Percentiles rank a stretch among this genome's conserved stretches.
Conservation (phyloP, 2,888 invertebrate genomes). For the Mayetiola destructor region DNA sequence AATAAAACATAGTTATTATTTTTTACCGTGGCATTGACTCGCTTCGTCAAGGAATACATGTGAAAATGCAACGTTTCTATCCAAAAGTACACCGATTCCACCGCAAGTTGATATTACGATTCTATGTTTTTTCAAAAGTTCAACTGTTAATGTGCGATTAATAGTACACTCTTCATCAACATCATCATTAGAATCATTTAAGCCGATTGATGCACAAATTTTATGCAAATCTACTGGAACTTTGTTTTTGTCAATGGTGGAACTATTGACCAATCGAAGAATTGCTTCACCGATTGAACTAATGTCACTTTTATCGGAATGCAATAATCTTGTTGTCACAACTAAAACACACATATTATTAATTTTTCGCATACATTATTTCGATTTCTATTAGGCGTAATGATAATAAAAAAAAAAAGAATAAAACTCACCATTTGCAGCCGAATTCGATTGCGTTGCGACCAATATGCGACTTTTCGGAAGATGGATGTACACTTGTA, state of each 20-base stretch:
- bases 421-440: too few species aligned
- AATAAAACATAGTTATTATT: too few species aligned
- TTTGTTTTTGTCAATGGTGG: neutral
- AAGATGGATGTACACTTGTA: constrained; percentile 57
- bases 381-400: too few species aligned
- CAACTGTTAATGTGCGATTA: neutral
- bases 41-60: constrained; percentile 81
- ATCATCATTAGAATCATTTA: neutral
- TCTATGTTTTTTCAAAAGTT: constrained; percentile 29
- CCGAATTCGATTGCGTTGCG: constrained; percentile 83
- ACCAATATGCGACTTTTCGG: constrained; percentile 64
- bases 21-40: constrained; percentile 35
- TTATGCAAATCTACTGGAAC: neutral
- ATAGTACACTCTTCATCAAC: neutral
- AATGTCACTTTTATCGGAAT: too few species aligned
- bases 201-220: neutral
- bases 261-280: neutral
- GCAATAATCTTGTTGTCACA: too few species aligned
- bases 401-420: too few species aligned
- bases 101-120: constrained; percentile 80
- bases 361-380: too few species aligned
- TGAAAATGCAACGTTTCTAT: constrained; percentile 54
- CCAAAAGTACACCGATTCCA: constrained; percentile 52
- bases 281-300: neutral
- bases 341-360: constrained; percentile 40